phyloP scores from a whole-genome alignment of 2,888 invertebrate genomes.

The Eremobia ochroleuca region DNA sequence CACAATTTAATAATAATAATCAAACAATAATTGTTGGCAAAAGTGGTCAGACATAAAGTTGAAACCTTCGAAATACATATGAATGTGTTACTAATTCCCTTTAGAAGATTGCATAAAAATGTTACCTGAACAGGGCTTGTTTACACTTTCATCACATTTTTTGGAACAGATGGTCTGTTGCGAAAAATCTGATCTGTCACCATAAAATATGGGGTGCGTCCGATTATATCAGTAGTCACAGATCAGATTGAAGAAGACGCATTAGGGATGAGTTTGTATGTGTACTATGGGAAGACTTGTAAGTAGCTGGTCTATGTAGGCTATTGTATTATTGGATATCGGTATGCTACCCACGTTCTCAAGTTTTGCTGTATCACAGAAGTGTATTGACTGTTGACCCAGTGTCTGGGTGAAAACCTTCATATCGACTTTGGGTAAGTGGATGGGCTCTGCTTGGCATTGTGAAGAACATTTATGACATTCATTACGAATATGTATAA shows the following conservation, averaged over 20 bases:
- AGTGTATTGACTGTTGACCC: constrained; percentile 23
- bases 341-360: constrained; percentile 23
- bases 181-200: too few relatives aligned
- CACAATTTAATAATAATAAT: neutral
- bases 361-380: constrained; percentile 32
- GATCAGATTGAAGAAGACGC: constrained; percentile 47
- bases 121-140: neutral
- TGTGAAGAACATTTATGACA: neutral
- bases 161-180: too few relatives aligned
- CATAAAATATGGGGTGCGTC: constrained; percentile 9
- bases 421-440: neutral
- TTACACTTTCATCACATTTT: neutral
- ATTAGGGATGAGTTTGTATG: constrained; percentile 18
- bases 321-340: neutral
- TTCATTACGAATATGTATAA: neutral
- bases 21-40: neutral
- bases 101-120: neutral
- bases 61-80: neutral
- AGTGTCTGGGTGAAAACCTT: neutral
- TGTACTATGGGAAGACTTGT: constrained; percentile 8
- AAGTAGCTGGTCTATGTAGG: neutral
- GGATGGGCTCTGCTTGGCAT: neutral
- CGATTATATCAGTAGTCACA: constrained; percentile 32
- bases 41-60: neutral
- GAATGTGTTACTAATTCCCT: neutral